A percentile compares a stretch with the other conserved stretches of the same genome.
These are phyloP conservation scores for Sigmodon hispidus DNA, from an alignment of 2,113 vertebrate genomes.

Conservation along the genomic window DNA sequence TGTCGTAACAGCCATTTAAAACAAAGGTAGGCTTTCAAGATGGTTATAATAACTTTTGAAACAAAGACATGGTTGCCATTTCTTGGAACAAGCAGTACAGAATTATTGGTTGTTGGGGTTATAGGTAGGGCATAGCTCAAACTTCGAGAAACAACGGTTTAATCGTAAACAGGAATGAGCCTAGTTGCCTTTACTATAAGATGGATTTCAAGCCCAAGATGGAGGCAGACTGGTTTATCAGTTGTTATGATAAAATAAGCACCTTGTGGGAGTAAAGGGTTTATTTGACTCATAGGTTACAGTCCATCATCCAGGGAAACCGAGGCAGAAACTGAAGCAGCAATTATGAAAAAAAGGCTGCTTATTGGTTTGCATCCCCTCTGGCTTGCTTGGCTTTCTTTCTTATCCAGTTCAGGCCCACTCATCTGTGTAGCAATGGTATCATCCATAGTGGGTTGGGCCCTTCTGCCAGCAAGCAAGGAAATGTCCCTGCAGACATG, in stretches of 20 bases:
- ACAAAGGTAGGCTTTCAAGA: not conserved
- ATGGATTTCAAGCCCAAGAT: not conserved
- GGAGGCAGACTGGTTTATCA: not conserved
- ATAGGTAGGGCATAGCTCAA: not conserved
- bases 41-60: not conserved
- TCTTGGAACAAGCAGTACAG: not conserved
- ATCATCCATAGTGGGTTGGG: not conserved
- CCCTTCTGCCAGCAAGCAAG: not conserved
- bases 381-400: not conserved
- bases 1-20: not conserved
- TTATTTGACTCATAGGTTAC: not conserved
- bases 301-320: not conserved
- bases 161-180: not conserved
- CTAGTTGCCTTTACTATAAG: not conserved
- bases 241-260: not conserved
- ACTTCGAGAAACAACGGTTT: not conserved
- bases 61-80: not conserved
- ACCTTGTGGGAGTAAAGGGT: not conserved
- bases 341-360: not conserved
- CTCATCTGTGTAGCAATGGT: not conserved
- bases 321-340: not conserved
- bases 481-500: not conserved
- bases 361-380: not conserved
- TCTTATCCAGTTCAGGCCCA: not conserved
- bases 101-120: not conserved